Base-by-base conservation (phyloP, 23 tunicate genomes). In the Oikopleura dioica region DNA sequence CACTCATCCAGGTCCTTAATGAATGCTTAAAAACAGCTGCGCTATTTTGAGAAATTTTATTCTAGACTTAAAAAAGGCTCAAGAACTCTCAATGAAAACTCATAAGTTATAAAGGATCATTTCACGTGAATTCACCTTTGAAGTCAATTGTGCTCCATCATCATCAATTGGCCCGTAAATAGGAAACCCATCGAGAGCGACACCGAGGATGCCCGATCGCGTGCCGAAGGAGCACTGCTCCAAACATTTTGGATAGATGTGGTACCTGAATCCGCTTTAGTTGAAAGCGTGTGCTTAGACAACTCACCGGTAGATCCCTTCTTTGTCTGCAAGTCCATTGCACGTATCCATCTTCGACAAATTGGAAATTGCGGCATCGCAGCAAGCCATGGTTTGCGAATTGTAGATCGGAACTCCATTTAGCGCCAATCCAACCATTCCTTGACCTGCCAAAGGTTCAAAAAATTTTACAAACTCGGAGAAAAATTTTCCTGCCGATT, bases 171-270 rank as follows among this genome's bases (percentile, higher is more conserved):
- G 84, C 35, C 81, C 81, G 38, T 81, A 81, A 1, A 81, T 81
- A 1, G 84, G 84, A 37, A 81, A 78, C 1, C 84, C 84, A 51
- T 81, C 84, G 1, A 81, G 51, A 12, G 84, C 84, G 0, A 81
- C 84, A 21, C 84, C 84, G 9, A 44, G 16, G 16, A 44, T 16
- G 9, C 16, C 55, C 16, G 55, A 44, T 16, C 16, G 9, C 16
- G 55, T 44, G 9, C 16, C 16, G 16, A 9, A 44, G 16, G 16
- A 9, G 16, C 55, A 44, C 16, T 44, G 55, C 55, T 44, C 16
- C 16, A 44, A 16, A 44, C 55, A 44, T 44, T 9, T 44, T 44
- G 55, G 55, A 44, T 44, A 44, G 16, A 44, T 44, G 16, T 44
- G 9, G 16, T 44, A 44, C n/a, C n/a, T n/a, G n/a, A n/a, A n/a